Base-by-base conservation (phyloP, 2,797 vertebrate species). In the Ctenochaetus hawaiiensis region DNA sequence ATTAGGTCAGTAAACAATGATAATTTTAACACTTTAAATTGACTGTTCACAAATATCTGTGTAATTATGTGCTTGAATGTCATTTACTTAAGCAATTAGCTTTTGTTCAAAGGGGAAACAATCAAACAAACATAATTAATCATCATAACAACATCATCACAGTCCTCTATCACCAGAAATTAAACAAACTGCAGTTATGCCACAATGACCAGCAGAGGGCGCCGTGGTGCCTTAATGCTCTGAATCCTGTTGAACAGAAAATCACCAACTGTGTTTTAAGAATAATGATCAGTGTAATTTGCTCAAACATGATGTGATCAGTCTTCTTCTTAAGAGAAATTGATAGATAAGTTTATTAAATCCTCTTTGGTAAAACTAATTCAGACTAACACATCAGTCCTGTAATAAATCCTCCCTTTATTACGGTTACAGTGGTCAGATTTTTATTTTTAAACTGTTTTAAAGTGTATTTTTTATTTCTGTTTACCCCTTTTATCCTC, bases 151-250 rank as follows among this genome's bases (percentile, higher is more conserved):
- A 45, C 1, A 1, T 45, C 11, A 3, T 22, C 6, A 43, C 12
- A 16, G 1, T 16, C 9, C 11, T 20, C 11, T 11, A 5, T 20
- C 11, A 12, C 12, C 12, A 5, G 5, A 47, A 1, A 12, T n/a
- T 5, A 9, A 17, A 1, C 18, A 22, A 14, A 4, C 12, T 66
- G 49, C 8, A 45, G 1, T 23, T 2, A 5, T 6, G 12, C 9
- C 6, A 0, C 0, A 5, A 0, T 61, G 53, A 26, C 68, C 82
- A 74, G 52, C 67, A 80, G 87, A 51, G 60, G 80, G 69, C 41
- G 56, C 0, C 48, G n/a, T 2, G 1, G 43, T 0, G 2, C 72
- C 12, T 80, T n/a, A 0, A 54, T 47, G n/a, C 17, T 48, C 13
- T 16, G n/a, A 17, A 5, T 39, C 41, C 14, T 39, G 47, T 16